Evolutionary conservation across 2,888 invertebrate genomes (phyloP).

Genomic region (Polydrusus pterygomalis): DNA sequence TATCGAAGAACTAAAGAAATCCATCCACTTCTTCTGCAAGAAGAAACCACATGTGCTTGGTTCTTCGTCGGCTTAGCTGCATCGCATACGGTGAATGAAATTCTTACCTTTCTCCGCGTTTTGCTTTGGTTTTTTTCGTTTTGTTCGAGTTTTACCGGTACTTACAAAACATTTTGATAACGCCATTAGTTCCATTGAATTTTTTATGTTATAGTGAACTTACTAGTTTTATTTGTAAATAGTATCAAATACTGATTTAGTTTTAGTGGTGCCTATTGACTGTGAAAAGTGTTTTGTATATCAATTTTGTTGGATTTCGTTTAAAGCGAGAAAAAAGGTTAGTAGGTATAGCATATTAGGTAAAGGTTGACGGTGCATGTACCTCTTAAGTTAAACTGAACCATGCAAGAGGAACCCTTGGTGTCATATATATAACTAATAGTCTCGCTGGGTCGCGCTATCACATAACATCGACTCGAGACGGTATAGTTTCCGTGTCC

Average conservation of each 20-base stretch:
- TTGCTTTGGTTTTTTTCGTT: background rate
- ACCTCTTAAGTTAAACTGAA: too few species aligned
- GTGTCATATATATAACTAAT: too few species aligned
- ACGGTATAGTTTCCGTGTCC: too few species aligned
- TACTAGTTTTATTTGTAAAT: background rate
- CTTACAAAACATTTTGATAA: background rate
- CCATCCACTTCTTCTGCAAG: conserved; percentile 36
- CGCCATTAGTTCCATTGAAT: background rate
- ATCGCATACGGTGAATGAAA: conserved; percentile 17
- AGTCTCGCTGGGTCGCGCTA: too few species aligned
- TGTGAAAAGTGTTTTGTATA: conserved; percentile 28
- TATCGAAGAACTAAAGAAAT: conserved; percentile 43
- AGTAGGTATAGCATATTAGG: conserved; percentile 12
- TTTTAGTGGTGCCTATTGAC: conserved; percentile 19
- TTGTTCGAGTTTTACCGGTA: background rate
- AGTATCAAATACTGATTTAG: background rate
- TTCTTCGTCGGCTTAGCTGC: conserved; percentile 5
- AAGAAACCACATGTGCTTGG: conserved; percentile 30
- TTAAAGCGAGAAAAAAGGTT: conserved; percentile 33
- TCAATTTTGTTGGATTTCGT: conserved; percentile 28
- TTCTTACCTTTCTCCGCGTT: background rate
- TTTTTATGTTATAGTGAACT: background rate
- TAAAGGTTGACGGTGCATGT: too few species aligned
- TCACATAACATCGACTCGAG: too few species aligned
- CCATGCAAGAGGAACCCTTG: too few species aligned